These are phyloP conservation scores for Odontomachus brunneus DNA, from an alignment of 1,140 invertebrate genomes.

Conservation along the genomic window DNA sequence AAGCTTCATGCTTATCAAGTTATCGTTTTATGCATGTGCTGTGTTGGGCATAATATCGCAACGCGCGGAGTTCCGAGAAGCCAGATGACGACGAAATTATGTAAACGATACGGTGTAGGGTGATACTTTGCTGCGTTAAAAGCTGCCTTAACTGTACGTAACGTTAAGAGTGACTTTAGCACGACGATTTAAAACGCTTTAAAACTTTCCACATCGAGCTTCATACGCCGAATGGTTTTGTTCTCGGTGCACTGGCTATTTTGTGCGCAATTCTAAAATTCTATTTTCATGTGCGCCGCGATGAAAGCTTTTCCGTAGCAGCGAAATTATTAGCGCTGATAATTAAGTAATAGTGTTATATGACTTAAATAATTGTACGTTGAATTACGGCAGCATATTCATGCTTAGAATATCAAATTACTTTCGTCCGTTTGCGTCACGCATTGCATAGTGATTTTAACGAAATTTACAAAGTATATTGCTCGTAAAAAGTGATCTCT, in stretches of 20 bases:
- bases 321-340: slow-evolving; percentile 16
- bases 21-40: slow-evolving; percentile 25
- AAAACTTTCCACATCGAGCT: slow-evolving; percentile 6
- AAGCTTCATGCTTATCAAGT: slow-evolving; percentile 42
- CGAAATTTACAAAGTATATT: neutral
- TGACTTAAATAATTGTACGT: neutral
- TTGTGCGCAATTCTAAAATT: slow-evolving; percentile 40
- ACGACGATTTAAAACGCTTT: slow-evolving; percentile 35
- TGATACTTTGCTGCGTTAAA: slow-evolving; percentile 23
- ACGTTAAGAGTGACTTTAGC: slow-evolving; percentile 27
- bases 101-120: slow-evolving; percentile 40
- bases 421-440: too few relatives aligned
- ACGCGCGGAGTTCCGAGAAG: slow-evolving; percentile 35
- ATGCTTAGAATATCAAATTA: slow-evolving; percentile 18
- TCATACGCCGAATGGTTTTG: slow-evolving; percentile 34
- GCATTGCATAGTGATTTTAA: neutral
- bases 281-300: slow-evolving; percentile 19
- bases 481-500: neutral
- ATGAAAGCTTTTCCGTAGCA: neutral
- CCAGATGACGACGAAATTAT: slow-evolving; percentile 50
- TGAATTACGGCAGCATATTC: slow-evolving; percentile 12
- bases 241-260: neutral
- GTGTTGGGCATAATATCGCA: neutral
- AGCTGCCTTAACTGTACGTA: slow-evolving; percentile 17
- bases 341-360: neutral